Percentiles rank a stretch among this genome's conserved stretches.
phyloP scores from a whole-genome alignment of 2,888 invertebrate genomes.

The Orgyia antiqua region DNA sequence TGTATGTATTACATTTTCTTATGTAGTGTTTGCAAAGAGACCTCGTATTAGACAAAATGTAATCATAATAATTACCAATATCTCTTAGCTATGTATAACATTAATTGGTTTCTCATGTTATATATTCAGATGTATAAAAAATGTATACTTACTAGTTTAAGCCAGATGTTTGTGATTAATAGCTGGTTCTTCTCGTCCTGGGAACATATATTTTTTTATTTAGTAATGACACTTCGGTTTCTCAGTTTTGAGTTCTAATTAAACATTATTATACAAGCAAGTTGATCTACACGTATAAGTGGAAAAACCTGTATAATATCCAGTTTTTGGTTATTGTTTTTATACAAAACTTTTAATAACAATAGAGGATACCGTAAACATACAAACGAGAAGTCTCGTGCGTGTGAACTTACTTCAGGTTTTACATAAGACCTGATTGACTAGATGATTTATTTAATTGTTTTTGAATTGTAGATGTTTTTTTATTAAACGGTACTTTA shows the following conservation, averaged over 20 bases:
- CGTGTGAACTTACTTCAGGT: slow-evolving; percentile 18
- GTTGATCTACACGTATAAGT: slow-evolving; percentile 17
- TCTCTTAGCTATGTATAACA: not conserved
- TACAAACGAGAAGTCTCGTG: slow-evolving; percentile 5
- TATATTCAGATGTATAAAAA: slow-evolving; percentile 10
- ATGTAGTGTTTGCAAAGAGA: too few relatives aligned
- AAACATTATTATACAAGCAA: slow-evolving; percentile 18
- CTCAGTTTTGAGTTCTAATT: slow-evolving; percentile 14
- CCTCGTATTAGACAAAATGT: too few relatives aligned
- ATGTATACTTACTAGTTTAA: slow-evolving; percentile 91
- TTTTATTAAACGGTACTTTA: slow-evolving; percentile 19
- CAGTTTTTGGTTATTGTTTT: slow-evolving; percentile 17
- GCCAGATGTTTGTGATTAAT: slow-evolving; percentile 97
- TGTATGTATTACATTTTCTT: too few relatives aligned
- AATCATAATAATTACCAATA: too few relatives aligned
- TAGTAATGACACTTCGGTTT: slow-evolving; percentile 15
- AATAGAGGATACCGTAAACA: slow-evolving; percentile 6
- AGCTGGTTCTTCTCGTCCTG: slow-evolving; percentile 99
- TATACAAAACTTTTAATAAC: slow-evolving; percentile 20
- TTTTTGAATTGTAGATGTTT: slow-evolving; percentile 15
- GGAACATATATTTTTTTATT: slow-evolving; percentile 46
- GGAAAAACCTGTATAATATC: slow-evolving; percentile 19
- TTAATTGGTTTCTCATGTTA: slow-evolving; percentile 4
- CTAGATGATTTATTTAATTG: slow-evolving; percentile 12
- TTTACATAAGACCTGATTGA: slow-evolving; percentile 22